Percentiles rank a stretch among this genome's conserved stretches.
These are phyloP conservation scores for Trachelus tabidus DNA, from an alignment of 2,888 invertebrate species.

Conservation along the genomic window DNA sequence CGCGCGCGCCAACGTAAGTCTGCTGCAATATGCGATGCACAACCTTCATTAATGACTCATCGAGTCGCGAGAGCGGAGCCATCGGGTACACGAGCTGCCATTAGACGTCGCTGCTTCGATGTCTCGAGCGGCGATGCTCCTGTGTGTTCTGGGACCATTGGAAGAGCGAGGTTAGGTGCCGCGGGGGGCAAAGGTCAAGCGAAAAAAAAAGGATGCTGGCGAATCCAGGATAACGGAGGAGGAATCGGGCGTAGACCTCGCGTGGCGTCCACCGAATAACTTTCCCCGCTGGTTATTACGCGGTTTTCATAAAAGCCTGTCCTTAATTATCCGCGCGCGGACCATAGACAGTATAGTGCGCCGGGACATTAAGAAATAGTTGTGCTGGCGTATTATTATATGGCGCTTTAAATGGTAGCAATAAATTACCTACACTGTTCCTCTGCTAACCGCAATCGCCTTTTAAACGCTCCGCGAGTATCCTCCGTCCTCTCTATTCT, in stretches of 20 bases:
- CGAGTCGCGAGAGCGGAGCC: slow-evolving; percentile 28
- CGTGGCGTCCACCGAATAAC: neutral
- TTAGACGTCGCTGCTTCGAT: slow-evolving; percentile 18
- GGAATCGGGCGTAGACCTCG: neutral
- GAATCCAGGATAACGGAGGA: neutral
- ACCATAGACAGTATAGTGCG: slow-evolving; percentile 15
- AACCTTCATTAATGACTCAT: slow-evolving; percentile 53
- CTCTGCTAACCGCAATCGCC: slow-evolving; percentile 52
- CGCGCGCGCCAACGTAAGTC: slow-evolving; percentile 16
- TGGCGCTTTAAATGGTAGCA: slow-evolving; percentile 60
- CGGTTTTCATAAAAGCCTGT: slow-evolving; percentile 8
- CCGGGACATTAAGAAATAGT: slow-evolving; percentile 55
- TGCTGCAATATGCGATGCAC: slow-evolving; percentile 43
- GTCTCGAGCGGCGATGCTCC: neutral
- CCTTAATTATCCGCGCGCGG: slow-evolving; percentile 8
- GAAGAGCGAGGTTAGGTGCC: slow-evolving; percentile 13
- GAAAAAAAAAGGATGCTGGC: no score
- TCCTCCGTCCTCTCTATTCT: slow-evolving; percentile 17
- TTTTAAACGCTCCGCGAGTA: slow-evolving; percentile 46
- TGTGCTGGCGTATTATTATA: slow-evolving; percentile 56
- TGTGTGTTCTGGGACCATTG: slow-evolving; percentile 12
- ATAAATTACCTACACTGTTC: slow-evolving; percentile 55
- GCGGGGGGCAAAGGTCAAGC: neutral
- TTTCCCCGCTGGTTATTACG: slow-evolving; percentile 9
- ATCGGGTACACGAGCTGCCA: slow-evolving; percentile 30